These are phyloP conservation scores for Mimumesa dahlbomi DNA, from an alignment of 2,888 invertebrate species.

Conservation along the genomic window DNA sequence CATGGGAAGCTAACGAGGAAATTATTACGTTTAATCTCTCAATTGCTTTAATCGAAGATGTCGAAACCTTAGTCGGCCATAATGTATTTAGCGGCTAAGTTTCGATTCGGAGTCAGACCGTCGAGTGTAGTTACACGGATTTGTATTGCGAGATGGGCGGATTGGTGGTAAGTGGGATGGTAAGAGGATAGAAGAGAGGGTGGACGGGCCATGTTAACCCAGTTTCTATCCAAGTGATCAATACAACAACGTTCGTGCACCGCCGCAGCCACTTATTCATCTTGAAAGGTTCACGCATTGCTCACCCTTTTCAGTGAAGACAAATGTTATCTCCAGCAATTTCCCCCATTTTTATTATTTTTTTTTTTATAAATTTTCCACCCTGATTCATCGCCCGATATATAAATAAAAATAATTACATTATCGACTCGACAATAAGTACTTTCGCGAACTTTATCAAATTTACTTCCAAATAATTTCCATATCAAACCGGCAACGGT, in stretches of 20 bases:
- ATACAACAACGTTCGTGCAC: constrained; percentile 67
- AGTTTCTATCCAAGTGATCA: constrained; percentile 69
- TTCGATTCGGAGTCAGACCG: constrained; percentile 27
- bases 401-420: too few relatives aligned
- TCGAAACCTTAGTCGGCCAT: constrained; percentile 29
- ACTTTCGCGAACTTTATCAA: too few relatives aligned
- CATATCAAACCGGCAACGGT: too few relatives aligned
- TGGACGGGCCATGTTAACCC: constrained; percentile 68
- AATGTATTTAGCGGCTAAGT: constrained; percentile 36
- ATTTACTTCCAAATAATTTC: too few relatives aligned
- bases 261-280: constrained; percentile 67
- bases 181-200: constrained; percentile 60
- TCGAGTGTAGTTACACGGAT: constrained; percentile 54
- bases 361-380: too few relatives aligned
- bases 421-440: too few relatives aligned
- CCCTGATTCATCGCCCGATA: too few relatives aligned
- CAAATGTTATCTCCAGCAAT: constrained; percentile 54
- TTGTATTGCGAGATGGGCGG: constrained; percentile 54
- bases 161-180: constrained; percentile 58
- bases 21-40: constrained; percentile 36
- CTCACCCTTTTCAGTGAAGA: constrained; percentile 37
- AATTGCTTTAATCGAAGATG: constrained; percentile 40
- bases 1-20: constrained; percentile 17
- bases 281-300: constrained; percentile 56
- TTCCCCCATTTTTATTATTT: too few relatives aligned